Conservation (phyloP, 1,140 invertebrate species). For the Dermatophagoides farinae region DNA sequence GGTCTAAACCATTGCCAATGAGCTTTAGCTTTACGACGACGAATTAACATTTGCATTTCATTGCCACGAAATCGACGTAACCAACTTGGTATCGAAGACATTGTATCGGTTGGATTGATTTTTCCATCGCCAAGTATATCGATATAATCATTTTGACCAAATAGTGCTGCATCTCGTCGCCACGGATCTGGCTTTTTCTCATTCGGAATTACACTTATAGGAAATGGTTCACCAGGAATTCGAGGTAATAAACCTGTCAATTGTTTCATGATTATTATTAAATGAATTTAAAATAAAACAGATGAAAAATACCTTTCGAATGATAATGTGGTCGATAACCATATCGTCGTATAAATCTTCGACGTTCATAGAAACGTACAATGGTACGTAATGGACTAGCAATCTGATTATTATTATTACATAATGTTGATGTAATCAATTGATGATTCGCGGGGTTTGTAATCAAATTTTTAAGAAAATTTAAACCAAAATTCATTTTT, state of each 20-base stretch:
- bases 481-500: no score
- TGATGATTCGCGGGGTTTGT: no score
- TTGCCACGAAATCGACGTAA: conserved; percentile 63
- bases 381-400: neutral
- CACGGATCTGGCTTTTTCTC: conserved; percentile 41
- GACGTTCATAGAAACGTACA: conserved; percentile 1
- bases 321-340: conserved; percentile 10
- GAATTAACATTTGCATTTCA: conserved; percentile 50
- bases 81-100: conserved; percentile 66
- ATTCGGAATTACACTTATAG: conserved; percentile 44
- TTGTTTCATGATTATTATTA: neutral
- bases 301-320: conserved; percentile 9
- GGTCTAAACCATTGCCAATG: conserved; percentile 39
- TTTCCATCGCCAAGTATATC: conserved; percentile 56
- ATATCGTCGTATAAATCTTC: neutral
- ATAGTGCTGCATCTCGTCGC: conserved; percentile 50
- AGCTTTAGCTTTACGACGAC: conserved; percentile 44
- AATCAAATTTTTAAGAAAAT: no score
- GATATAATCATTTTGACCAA: conserved; percentile 91
- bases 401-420: neutral
- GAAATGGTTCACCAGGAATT: conserved; percentile 27
- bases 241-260: conserved; percentile 23
- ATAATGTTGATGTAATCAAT: neutral
- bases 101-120: conserved; percentile 53
- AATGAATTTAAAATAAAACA: no score